Conservation (phyloP, 2,113 vertebrate species). For the rat (Rattus norvegicus) region GRCr8 NC_086036.1:50365501-50366000, state of each 20-base stretch:
- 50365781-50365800: conserved; percentile 73
- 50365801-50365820: conserved; percentile 75
- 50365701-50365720: conserved; percentile 72
- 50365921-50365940: conserved; percentile 73
- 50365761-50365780: conserved; percentile 67
- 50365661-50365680: conserved; percentile 59
- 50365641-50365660: neutral
- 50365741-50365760: conserved; percentile 52
- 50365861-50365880: neutral
- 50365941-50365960: conserved; percentile 78
- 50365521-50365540: conserved; percentile 36
- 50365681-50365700: conserved; percentile 58
- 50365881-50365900: conserved; percentile 80
- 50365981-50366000: conserved; percentile 46
- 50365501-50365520: neutral
- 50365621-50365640: conserved; percentile 37
- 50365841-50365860: conserved; percentile 63
- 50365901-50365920: conserved; percentile 84
- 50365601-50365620: conserved; percentile 2
- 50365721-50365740: conserved; percentile 61
- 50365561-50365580: conserved; percentile 34
- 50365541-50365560: conserved; percentile 22
- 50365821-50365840: conserved; percentile 59
- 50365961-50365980: conserved; percentile 63
- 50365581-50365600: conserved; percentile 42